phyloP scores from a whole-genome alignment of 2,113 vertebrate genomes.

The Brachyhypopomus occidentalis region DNA sequence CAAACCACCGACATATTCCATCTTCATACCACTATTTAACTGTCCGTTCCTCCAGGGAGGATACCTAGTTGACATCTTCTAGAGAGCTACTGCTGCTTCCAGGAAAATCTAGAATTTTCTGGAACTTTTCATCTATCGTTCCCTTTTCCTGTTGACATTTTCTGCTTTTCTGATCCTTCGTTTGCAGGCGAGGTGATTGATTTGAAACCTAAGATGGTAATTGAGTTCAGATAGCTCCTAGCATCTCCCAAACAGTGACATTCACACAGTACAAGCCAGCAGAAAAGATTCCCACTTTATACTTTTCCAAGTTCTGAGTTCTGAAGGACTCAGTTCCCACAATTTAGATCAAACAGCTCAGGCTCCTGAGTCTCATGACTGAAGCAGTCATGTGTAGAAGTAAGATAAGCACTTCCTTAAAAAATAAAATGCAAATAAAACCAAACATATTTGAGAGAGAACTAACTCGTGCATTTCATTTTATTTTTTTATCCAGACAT shows the following conservation, averaged over 20 bases:
- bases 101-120: background rate
- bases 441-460: too few relatives aligned
- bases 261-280: background rate
- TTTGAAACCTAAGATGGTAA: conserved; percentile 51
- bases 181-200: conserved; percentile 35
- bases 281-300: background rate
- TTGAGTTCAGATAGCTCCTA: conserved; percentile 21
- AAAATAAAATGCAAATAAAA: too few relatives aligned
- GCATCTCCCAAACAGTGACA: conserved; percentile 1
- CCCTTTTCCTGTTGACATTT: conserved; percentile 43
- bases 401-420: too few relatives aligned
- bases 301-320: too few relatives aligned
- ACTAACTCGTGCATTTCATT: too few relatives aligned
- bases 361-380: too few relatives aligned
- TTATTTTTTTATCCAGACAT: too few relatives aligned
- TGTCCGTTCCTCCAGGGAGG: conserved; percentile 4
- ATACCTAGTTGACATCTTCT: background rate
- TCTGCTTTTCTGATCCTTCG: conserved; percentile 44
- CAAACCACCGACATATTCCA: conserved; percentile 2
- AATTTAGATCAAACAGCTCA: too few relatives aligned
- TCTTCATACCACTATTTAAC: conserved; percentile 18
- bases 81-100: conserved; percentile 9
- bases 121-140: conserved; percentile 19
- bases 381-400: too few relatives aligned
- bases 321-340: too few relatives aligned